Conservation (phyloP, 2,113 vertebrate genomes). For the Accipiter virgatus region DNA sequence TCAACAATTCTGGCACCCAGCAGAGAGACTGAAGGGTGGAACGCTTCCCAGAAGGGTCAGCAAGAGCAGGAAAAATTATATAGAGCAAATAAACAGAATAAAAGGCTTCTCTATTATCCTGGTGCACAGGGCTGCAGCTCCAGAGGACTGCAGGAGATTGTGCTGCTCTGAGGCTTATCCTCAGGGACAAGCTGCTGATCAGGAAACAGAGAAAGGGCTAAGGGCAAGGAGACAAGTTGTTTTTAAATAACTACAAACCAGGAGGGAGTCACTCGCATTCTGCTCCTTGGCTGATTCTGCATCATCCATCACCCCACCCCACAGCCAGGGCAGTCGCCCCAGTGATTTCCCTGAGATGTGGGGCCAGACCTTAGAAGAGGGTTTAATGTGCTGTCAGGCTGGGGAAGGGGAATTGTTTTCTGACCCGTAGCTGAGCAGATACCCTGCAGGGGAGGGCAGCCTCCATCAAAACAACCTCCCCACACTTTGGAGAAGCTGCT, state of each 20-base stretch:
- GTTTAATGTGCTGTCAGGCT: background rate
- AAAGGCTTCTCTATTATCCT: slow-evolving; percentile 33
- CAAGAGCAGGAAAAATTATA: slow-evolving; percentile 40
- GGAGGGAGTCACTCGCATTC: background rate
- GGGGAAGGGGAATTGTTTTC: background rate
- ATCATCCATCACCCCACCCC: background rate
- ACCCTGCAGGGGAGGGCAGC: background rate
- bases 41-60: slow-evolving; percentile 33
- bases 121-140: slow-evolving; percentile 24
- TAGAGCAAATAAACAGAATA: slow-evolving; percentile 47
- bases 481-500: fast-evolving
- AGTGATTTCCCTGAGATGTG: background rate
- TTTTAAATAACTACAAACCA: background rate
- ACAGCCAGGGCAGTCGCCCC: background rate
- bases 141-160: slow-evolving; percentile 41
- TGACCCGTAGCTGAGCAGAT: background rate
- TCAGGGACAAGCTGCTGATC: background rate
- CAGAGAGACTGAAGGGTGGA: background rate
- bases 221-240: background rate
- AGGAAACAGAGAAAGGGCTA: background rate
- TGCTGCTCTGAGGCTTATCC: slow-evolving; percentile 30
- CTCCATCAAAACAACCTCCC: fast-evolving
- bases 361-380: background rate
- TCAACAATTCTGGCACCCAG: slow-evolving; percentile 34
- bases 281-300: background rate